Conservation (phyloP, 2,888 invertebrate genomes). For the Eupithecia inturbata region DNA sequence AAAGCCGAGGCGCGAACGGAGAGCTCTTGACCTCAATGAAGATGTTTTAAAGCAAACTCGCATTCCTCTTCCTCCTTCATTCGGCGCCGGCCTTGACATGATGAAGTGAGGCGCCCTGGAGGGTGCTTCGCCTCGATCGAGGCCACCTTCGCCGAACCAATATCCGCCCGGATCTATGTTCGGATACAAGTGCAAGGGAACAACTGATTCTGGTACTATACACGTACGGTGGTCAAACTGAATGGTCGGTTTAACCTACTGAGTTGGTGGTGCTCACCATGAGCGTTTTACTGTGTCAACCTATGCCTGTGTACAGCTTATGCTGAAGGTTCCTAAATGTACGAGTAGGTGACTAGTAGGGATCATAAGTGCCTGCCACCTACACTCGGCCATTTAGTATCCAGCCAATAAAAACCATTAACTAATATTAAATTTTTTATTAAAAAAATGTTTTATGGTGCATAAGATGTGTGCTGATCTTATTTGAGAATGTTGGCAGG, state of each 20-base stretch:
- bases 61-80: slow-evolving; percentile 55
- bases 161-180: slow-evolving; percentile 53
- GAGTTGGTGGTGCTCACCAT: not conserved
- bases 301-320: not conserved
- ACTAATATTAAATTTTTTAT: too few relatives aligned
- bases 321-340: not conserved
- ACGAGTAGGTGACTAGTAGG: not conserved
- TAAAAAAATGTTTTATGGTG: too few relatives aligned
- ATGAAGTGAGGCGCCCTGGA: slow-evolving; percentile 62
- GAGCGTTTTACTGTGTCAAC: not conserved
- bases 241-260: slow-evolving; percentile 1
- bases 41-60: slow-evolving; percentile 56
- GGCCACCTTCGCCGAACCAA: slow-evolving; percentile 58
- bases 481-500: too few relatives aligned
- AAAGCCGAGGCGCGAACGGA: slow-evolving; percentile 43
- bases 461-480: too few relatives aligned
- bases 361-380: not conserved
- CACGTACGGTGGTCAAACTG: slow-evolving; percentile 8
- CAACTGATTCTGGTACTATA: slow-evolving; percentile 30
- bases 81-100: slow-evolving; percentile 57
- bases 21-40: slow-evolving; percentile 57
- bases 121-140: slow-evolving; percentile 65
- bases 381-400: not conserved
- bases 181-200: slow-evolving; percentile 50
- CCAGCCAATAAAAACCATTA: not conserved